Conservation (phyloP, 2,888 invertebrate species). For the Eristalis intricaria region DNA sequence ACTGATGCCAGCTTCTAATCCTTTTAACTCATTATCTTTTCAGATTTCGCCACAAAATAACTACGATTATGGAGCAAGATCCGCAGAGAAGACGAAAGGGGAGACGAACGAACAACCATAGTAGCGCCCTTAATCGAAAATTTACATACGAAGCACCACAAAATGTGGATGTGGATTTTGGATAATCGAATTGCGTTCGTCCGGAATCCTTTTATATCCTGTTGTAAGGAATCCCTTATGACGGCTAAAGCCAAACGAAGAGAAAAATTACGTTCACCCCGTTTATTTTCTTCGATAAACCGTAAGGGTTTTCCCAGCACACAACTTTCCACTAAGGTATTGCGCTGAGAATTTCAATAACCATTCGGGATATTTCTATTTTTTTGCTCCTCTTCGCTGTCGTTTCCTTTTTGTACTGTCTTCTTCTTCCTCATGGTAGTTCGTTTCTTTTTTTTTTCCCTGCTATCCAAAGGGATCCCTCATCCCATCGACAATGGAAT, state of each 20-base stretch:
- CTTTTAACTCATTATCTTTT: constrained; percentile 58
- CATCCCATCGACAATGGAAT: constrained; percentile 37
- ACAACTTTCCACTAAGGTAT: constrained; percentile 23
- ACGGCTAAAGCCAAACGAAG: constrained; percentile 70
- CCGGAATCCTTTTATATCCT: constrained; percentile 68
- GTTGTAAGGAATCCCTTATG: constrained; percentile 70
- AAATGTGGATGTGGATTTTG: constrained; percentile 71
- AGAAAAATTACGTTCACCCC: constrained; percentile 70
- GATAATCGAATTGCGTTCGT: constrained; percentile 72
- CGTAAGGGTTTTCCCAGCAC: constrained; percentile 27
- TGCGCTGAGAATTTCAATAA: constrained; percentile 60
- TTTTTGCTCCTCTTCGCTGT: background rate
- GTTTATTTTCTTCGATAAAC: constrained; percentile 68
- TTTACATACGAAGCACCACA: constrained; percentile 71
- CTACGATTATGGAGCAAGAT: constrained; percentile 36
- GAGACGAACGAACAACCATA: constrained; percentile 2
- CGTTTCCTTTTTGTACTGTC: background rate
- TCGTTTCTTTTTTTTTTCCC: background rate
- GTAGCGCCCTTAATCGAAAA: constrained; percentile 42
- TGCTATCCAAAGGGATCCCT: constrained; percentile 18
- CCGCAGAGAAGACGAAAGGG: background rate
- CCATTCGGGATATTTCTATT: constrained; percentile 17
- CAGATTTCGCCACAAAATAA: constrained; percentile 57
- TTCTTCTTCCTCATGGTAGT: background rate
- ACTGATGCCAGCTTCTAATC: constrained; percentile 20